Base-by-base conservation (phyloP, 2,113 vertebrate genomes). In the Rhadina sibilatrix region DNA sequence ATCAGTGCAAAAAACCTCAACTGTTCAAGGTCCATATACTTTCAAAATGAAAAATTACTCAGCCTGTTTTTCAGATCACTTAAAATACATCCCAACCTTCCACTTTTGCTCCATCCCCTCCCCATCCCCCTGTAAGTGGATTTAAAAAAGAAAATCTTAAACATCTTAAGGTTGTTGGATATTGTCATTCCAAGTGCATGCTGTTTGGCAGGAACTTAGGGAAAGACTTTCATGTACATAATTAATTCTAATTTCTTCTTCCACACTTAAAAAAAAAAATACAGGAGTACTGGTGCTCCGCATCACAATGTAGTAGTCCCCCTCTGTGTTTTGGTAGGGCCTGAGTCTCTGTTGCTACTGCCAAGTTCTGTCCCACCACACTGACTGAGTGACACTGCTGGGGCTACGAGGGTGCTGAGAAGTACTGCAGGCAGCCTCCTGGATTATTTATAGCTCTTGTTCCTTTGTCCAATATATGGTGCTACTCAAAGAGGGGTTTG, bases 1-100 rank as follows among this genome's bases (percentile, higher is more conserved):
- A 89, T 91, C 63, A 95, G 57, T 77, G 60, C 5, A 80, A 44
- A 91, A 80, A 71, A 6, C 0, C 15, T 53, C 22, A 70, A 21
- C 21, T 75, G 16, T 89, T 93, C n/a, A 91, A 96, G 92, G 76
- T 52, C 64, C 53, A 80, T 61, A 70, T 38, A 69, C 40, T 93
- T 81, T 66, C 37, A 69, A 68, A 68, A 83, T 85, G 53, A 87
- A 92, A 95, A 94, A 81, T 66, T 33, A 33, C 47, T 76, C 42
- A 52, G 12, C 12, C 75, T 71, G 59, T 82, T 87, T 81, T 77
- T 83, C 54, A 31, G 47, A 72, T 71, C 10, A 19, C 22, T 88
- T 37, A 61, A 93, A 83, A 87, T 42, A 25, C 25, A 83, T 86
- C n/a, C 33, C 19, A 40, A 2, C 13, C 85, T 42, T 75, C 27